These are phyloP conservation scores for Nothobranchius kuhntae DNA, from an alignment of 2,113 vertebrate species.

Conservation along the genomic window DNA sequence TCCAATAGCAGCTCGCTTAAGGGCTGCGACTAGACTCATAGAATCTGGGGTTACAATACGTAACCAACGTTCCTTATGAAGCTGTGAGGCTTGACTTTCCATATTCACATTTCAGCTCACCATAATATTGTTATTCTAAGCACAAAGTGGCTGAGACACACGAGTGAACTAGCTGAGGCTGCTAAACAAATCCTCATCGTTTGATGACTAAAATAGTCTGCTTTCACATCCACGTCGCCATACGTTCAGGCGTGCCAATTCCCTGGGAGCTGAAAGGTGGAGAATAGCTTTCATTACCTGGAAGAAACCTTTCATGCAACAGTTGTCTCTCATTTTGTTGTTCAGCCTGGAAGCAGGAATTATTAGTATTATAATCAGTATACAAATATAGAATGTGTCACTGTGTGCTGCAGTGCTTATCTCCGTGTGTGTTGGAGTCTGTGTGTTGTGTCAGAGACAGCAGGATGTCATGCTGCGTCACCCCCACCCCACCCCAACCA, in stretches of 20 bases:
- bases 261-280: background rate
- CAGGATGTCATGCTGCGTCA: conserved; percentile 67
- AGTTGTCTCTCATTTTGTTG: conserved; percentile 31
- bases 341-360: conserved; percentile 34
- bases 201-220: conserved; percentile 1
- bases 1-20: no score
- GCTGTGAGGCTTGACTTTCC: background rate
- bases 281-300: conserved; percentile 25
- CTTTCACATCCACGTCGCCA: background rate
- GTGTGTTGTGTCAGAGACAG: conserved; percentile 45
- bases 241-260: conserved; percentile 5
- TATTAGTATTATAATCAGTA: conserved; percentile 40
- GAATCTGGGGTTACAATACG: no score
- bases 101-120: background rate
- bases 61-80: background rate
- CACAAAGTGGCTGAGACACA: background rate
- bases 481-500: conserved; percentile 24
- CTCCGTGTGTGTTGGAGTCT: conserved; percentile 17
- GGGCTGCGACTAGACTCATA: no score
- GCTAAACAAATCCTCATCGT: background rate
- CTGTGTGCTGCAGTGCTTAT: conserved; percentile 1
- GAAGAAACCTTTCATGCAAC: conserved; percentile 38
- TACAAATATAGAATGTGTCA: conserved; percentile 51
- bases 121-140: background rate
- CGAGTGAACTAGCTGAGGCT: background rate